phyloP scores from a whole-genome alignment of 2,888 invertebrate genomes.

The Drosophila suboccidentalis region DNA sequence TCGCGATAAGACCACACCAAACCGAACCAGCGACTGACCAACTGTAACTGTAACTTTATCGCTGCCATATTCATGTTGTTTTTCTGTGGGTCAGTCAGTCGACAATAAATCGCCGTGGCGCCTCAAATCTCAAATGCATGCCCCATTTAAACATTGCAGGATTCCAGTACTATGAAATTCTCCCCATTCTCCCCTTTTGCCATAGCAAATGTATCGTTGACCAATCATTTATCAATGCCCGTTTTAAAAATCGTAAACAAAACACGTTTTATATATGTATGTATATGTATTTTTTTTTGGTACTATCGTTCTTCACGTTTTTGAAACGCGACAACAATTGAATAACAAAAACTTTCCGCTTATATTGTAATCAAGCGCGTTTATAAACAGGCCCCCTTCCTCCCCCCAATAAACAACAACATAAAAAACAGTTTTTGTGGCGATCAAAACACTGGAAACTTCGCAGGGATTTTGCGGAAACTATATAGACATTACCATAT shows the following conservation, averaged over 20 bases:
- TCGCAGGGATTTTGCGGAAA: slow-evolving; percentile 42
- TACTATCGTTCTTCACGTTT: slow-evolving; percentile 65
- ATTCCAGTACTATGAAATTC: not conserved
- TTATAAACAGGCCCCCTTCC: slow-evolving; percentile 33
- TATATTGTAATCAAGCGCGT: slow-evolving; percentile 40
- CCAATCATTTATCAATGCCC: slow-evolving; percentile 38
- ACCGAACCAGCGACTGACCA: slow-evolving; percentile 17
- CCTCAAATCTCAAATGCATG: slow-evolving; percentile 35
- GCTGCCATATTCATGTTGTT: slow-evolving; percentile 20
- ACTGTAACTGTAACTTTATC: slow-evolving; percentile 18
- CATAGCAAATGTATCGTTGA: slow-evolving; percentile 18
- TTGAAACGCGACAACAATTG: slow-evolving; percentile 62
- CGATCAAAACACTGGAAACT: slow-evolving; percentile 25
- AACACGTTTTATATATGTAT: slow-evolving; percentile 48
- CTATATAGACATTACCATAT: slow-evolving; percentile 6
- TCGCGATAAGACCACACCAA: slow-evolving; percentile 16
- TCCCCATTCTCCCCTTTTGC: not conserved
- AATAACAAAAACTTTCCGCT: slow-evolving; percentile 74
- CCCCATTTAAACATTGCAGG: slow-evolving; percentile 26
- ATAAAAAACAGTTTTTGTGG: slow-evolving; percentile 14
- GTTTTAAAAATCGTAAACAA: slow-evolving; percentile 47
- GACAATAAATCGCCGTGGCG: slow-evolving; percentile 43
- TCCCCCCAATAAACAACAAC: slow-evolving; percentile 28
- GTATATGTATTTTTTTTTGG: slow-evolving; percentile 11
- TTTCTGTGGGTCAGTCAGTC: slow-evolving; percentile 28